A percentile compares a stretch with the other conserved stretches of the same genome.
These are phyloP conservation scores for Melanotaenia parkinsoni DNA, from an alignment of 2,797 vertebrate species.

Conservation along the genomic window DNA sequence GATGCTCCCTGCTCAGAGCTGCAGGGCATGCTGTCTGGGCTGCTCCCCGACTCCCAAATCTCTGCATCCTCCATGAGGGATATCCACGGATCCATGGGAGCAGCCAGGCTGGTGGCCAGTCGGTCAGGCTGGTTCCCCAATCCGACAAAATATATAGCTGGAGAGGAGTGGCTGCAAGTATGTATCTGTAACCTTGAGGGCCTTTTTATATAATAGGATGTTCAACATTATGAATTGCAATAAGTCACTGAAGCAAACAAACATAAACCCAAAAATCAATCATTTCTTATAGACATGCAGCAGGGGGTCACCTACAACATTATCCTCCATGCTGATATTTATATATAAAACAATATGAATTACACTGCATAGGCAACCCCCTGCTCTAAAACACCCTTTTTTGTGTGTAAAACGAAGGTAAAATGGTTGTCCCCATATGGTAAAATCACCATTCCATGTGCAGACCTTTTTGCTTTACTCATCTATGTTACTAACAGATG, in stretches of 20 bases:
- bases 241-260: too few relatives aligned
- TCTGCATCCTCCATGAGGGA: constrained; percentile 94
- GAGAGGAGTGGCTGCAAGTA: constrained; percentile 95
- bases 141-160: constrained; percentile 88
- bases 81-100: constrained; percentile 93
- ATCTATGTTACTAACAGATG: not conserved
- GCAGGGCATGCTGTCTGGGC: constrained; percentile 95
- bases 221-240: not conserved
- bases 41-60: constrained; percentile 94
- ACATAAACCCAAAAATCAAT: too few relatives aligned
- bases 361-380: too few relatives aligned
- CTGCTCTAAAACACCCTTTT: not conserved
- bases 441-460: too few relatives aligned
- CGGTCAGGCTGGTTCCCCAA: constrained; percentile 96
- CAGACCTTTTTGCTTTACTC: not conserved
- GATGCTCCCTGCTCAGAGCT: constrained; percentile 95
- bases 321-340: not conserved
- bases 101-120: constrained; percentile 94
- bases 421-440: not conserved
- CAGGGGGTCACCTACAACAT: not conserved
- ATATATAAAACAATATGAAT: not conserved
- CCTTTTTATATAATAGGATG: too few relatives aligned
- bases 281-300: too few relatives aligned
- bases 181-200: not conserved
- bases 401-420: not conserved